Base-by-base conservation (phyloP, 2,888 invertebrate species). In the Lithophane semibrunnea region DNA sequence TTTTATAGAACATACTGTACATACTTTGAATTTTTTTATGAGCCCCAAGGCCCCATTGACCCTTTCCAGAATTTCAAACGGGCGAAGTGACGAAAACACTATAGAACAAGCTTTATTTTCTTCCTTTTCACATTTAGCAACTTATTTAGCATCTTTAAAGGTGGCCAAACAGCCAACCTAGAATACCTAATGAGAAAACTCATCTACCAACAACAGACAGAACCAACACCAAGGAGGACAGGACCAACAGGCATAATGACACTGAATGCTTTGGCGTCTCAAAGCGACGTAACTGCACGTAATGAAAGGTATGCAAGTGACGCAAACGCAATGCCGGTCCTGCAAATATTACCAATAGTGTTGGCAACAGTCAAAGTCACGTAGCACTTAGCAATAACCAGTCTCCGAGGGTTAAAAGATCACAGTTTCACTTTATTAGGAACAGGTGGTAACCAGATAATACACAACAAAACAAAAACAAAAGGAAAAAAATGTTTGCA, bases 271-370 rank as follows among this genome's bases (percentile, higher is more conserved):
- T 68, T 61, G 24, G 47, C 70, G 44, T 60, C 71, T 61, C 56
- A n/a, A 60, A 44, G 54, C 60, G 18, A 74, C 70, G 75, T 82
- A 79, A 82, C 71, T 61, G 13, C 79, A 79, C 64, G 68, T 79
- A 83, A 54, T 68, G 54, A n/a, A 63, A 84, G 64, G 75, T 75
- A 83, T 65, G 60, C 60, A 73, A 49, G 54, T 81, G 81, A 77
- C 72, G 77, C 64, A 83, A 84, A 69, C 61, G 73, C 64, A 84
- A 61, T 54, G 58, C 37, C 54, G 44, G 42, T 58, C 12, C 42
- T 74, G 71, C 68, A 72, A 77, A 84, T 80, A 84, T 81, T 84
- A 73, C 67, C 66, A 71, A 73, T 49, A 73, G 29, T 61, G 16
- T 67, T 73, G 49, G 67, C 71, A 79, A 68, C n/a, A 74, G 61